Evolutionary conservation across 2,888 invertebrate species (phyloP), one percentile per base, ranked within the genome.

Genomic region (Digitonthophagus gazella): DNA sequence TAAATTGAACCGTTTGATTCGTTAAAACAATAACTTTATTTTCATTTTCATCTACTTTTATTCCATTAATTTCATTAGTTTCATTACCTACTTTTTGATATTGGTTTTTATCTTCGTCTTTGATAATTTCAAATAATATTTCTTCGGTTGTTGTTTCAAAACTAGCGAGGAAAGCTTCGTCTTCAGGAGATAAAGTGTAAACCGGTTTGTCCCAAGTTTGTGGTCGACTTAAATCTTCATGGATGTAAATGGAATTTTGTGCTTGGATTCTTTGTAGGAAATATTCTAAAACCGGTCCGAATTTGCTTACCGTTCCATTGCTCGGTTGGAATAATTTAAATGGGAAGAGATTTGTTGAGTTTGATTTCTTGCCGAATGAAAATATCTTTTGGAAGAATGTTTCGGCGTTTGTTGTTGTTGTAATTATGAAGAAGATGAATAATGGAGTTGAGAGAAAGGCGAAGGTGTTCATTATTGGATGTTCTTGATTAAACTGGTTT

Each of bases 181-280:
- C 67, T 15, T 69, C 20, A 6, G 69, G 69, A 15, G 70, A 58
- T 4, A 67, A 65, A 6, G 65, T 70, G 18, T 71, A 71, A 57
- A 68, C 66, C 5, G 84, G 78, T 74, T 77, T 76, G 74, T 83
- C 77, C 77, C 79, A 79, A 61, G 81, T 75, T 71, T 79, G 75
- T 54, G 84, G 84, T 72, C 84, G 73, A 77, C 84, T 84, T 72
- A 86, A 77, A 77, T 89, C 87, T 73, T 86, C 85, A 18, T 89
- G 85, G 66, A 87, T 82, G 75, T 89, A 89, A n/a, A 89, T 87
- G 0, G 91, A 91, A 82, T 89, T 89, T 74, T 89, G 85, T 0
- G 88, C 86, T 81, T 92, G 92, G 66, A 92, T 86, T 63, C 89
- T 85, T 78, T 91, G 91, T 3, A 91, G 86, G 56, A 92, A 79